Base-by-base conservation (phyloP, 2,113 vertebrate species). In the Lathamus discolor region DNA sequence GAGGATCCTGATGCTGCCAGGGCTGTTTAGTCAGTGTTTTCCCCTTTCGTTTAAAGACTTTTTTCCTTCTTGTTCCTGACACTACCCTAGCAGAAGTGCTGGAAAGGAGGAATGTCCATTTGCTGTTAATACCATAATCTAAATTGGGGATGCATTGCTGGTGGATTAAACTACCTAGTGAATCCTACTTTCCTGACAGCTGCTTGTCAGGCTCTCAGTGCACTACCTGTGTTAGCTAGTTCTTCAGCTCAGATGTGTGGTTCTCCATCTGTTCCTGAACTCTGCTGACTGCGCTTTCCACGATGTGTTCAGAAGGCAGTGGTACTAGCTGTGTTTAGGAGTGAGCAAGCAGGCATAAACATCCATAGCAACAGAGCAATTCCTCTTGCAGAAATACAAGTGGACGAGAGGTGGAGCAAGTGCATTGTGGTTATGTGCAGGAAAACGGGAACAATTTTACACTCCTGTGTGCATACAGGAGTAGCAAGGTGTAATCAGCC, bases 371-470 rank as follows among this genome's bases (percentile, higher is more conserved):
- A 22, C 14, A 43, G 57, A 67, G 29, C 37, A 23, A 9, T 11
- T 22, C 27, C 22, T 91, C 12, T 76, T 44, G 22, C 14, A 93
- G 68, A 35, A 68, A 87, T 62, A 14, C 13, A 52, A 92, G 57
- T 57, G 72, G 90, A 57, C 97, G 95, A 90, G 75, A 97, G 97
- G 37, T 88, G 95, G 96, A 89, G 93, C 77, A 85, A 90, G 62
- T 16, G 87, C 33, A 10, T 79, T 67, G 64, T n/a, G 57, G 31
- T 63, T 63, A 49, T 1, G 15, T 13, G 17, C 2, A 3, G 67
- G 7, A 39, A 41, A 84, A 25, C 0, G 0, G 3, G 51, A 63
- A 29, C 5, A 3, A 1, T 33, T 74, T 69, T 33, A n/a, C 5
- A 0, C 24, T 11, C 11, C 17, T 14, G 2, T 19, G n/a, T 39